Evolutionary conservation across 2,888 invertebrate species (phyloP).

Genomic region (Cerastoderma edule): DNA sequence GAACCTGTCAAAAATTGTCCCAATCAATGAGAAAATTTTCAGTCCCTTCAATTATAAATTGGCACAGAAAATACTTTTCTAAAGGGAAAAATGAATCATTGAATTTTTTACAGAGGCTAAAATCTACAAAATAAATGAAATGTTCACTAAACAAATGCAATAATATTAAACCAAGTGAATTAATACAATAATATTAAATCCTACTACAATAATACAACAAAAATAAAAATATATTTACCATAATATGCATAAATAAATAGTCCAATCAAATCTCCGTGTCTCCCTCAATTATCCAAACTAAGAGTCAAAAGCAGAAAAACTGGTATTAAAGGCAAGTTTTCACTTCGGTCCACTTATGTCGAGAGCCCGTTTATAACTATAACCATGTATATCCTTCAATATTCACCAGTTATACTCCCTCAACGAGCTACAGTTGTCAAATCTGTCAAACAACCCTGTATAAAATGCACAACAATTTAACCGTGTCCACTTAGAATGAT

Average conservation of each 20-base stretch:
- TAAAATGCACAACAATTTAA: too few species aligned
- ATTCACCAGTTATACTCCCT: not conserved
- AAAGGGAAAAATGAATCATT: too few species aligned
- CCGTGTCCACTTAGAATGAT: not conserved
- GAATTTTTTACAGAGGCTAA: too few species aligned
- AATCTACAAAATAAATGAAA: too few species aligned
- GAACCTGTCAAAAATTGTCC: too few species aligned
- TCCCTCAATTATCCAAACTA: slow-evolving; percentile 5
- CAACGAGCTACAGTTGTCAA: not conserved
- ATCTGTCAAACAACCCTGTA: not conserved
- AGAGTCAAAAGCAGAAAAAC: slow-evolving; percentile 7
- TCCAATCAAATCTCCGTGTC: slow-evolving; percentile 6
- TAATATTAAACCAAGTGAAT: not conserved
- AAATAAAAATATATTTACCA: slow-evolving; percentile 9
- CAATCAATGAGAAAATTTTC: too few species aligned
- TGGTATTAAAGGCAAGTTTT: not conserved
- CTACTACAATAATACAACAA: too few species aligned
- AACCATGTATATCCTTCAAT: not conserved
- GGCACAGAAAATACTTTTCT: too few species aligned
- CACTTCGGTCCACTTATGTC: slow-evolving; percentile 1
- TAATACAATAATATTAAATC: too few species aligned
- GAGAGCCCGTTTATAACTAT: too few species aligned
- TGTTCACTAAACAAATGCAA: not conserved
- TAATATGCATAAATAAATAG: slow-evolving; percentile 19
- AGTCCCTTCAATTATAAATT: too few species aligned